Conservation (phyloP, 2,113 vertebrate genomes). For the Chaenogobius annularis region DNA sequence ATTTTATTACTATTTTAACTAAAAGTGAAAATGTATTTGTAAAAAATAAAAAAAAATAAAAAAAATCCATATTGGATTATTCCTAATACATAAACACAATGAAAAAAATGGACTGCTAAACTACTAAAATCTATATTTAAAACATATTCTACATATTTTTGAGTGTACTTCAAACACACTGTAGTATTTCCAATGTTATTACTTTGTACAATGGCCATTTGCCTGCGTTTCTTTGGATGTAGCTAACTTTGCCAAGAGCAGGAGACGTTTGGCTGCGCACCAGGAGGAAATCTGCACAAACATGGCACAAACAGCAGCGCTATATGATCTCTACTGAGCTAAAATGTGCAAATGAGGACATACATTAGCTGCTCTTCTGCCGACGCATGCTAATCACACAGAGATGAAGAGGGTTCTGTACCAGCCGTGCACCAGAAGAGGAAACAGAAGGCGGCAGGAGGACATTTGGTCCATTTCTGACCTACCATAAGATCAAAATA, state of each 20-base stretch:
- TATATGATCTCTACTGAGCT: not conserved
- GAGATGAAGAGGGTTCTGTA: constrained; percentile 11
- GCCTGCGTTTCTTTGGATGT: not conserved
- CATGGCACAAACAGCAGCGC: not conserved
- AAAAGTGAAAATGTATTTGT: too few relatives aligned
- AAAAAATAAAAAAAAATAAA: too few relatives aligned
- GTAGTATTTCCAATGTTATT: not conserved
- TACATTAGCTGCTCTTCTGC: constrained; percentile 32
- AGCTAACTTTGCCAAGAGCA: not conserved
- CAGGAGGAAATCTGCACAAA: not conserved
- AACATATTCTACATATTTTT: not conserved
- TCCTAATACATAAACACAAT: too few relatives aligned
- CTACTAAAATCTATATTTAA: too few relatives aligned
- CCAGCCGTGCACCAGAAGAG: constrained; percentile 14
- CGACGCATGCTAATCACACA: constrained; percentile 16
- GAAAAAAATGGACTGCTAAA: too few relatives aligned
- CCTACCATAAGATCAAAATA: too few relatives aligned
- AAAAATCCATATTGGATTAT: too few relatives aligned
- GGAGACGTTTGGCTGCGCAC: not conserved
- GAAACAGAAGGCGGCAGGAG: not conserved
- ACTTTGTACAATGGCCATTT: not conserved
- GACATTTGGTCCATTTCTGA: too few relatives aligned
- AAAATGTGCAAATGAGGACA: constrained; percentile 23
- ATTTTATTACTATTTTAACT: too few relatives aligned
- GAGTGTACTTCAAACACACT: not conserved